A percentile compares a stretch with the other conserved stretches of the same genome.
phyloP scores from a whole-genome alignment of 2,113 vertebrate genomes.

The Pimephales promelas region DNA sequence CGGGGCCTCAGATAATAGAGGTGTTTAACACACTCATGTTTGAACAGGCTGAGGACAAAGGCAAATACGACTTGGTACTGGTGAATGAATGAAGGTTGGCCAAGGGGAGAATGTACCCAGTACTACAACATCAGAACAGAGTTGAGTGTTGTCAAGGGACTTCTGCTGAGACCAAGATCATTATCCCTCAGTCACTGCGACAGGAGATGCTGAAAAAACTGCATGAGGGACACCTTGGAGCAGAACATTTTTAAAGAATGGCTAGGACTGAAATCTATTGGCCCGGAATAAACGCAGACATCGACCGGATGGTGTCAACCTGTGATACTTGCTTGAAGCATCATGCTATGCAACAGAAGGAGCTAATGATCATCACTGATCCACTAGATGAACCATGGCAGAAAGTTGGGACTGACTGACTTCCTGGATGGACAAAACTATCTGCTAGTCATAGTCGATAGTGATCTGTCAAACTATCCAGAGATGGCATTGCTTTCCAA shows the following conservation, averaged over 20 bases:
- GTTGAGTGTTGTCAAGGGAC: constrained; percentile 35
- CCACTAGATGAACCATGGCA: neutral
- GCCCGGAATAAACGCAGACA: neutral
- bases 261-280: constrained; percentile 28
- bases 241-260: constrained; percentile 45
- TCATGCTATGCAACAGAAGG: neutral
- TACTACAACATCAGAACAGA: constrained; percentile 38
- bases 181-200: constrained; percentile 25
- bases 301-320: neutral
- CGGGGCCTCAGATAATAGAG: neutral
- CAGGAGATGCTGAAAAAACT: constrained; percentile 40
- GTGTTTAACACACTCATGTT: neutral
- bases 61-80: neutral
- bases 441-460: constrained; percentile 37
- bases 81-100: constrained; percentile 12
- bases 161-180: constrained; percentile 29
- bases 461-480: constrained; percentile 33
- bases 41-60: neutral
- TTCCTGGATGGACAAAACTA: neutral
- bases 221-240: constrained; percentile 34
- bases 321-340: neutral
- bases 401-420: neutral
- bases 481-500: constrained; percentile 26
- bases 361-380: neutral
- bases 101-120: neutral